These are phyloP conservation scores for Caenorhabditis latens DNA, from an alignment of 1,140 invertebrate genomes.

Conservation along the genomic window DNA sequence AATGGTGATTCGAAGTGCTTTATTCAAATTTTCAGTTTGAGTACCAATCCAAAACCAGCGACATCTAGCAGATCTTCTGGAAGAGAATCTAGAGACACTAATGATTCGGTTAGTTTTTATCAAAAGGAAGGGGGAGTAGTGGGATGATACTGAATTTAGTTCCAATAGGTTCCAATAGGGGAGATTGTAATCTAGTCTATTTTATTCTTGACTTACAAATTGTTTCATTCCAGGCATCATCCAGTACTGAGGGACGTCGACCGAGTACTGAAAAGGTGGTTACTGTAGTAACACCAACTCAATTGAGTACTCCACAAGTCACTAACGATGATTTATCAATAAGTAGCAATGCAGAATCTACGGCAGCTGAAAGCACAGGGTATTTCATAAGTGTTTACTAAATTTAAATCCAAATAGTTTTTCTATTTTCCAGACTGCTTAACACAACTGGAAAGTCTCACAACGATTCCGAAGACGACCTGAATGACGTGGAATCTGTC, in stretches of 20 bases:
- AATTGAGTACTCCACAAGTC: background rate
- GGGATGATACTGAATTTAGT: too few relatives aligned
- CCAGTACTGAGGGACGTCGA: slow-evolving; percentile 10
- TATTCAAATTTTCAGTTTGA: slow-evolving; percentile 24
- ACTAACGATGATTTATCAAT: slow-evolving; percentile 17
- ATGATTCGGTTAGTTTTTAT: slow-evolving; percentile 12
- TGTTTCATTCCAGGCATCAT: background rate
- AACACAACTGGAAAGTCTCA: slow-evolving; percentile 17
- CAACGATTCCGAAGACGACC: slow-evolving; percentile 66
- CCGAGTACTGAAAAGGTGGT: slow-evolving; percentile 19
- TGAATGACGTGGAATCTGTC: slow-evolving; percentile 72
- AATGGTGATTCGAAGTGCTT: background rate
- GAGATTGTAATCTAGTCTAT: too few relatives aligned
- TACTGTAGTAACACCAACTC: slow-evolving; percentile 35
- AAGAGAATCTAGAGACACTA: slow-evolving; percentile 44
- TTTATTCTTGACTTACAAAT: background rate
- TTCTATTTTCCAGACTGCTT: slow-evolving; percentile 4
- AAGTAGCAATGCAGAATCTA: slow-evolving; percentile 39
- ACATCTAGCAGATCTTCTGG: slow-evolving; percentile 4
- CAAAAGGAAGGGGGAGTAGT: too few relatives aligned
- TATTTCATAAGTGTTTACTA: background rate
- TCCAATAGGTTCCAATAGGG: too few relatives aligned
- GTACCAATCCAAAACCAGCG: slow-evolving; percentile 19
- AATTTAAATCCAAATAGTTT: background rate
- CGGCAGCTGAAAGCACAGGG: slow-evolving; percentile 47